Conservation (phyloP, 1,140 invertebrate genomes). For the Papilio helenus region DNA sequence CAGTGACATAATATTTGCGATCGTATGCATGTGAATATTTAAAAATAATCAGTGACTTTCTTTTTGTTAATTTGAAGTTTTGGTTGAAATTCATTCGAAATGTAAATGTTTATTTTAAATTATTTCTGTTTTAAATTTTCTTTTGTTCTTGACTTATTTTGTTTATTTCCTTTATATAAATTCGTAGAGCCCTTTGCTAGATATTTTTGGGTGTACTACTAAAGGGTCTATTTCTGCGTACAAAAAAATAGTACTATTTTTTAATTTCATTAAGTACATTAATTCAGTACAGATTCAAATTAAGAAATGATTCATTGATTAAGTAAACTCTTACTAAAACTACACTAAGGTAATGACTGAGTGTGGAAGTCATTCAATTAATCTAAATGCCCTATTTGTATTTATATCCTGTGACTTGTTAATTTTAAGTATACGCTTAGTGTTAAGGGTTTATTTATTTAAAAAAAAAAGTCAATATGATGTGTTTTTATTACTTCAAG, state of each 20-base stretch:
- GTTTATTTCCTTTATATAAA: not conserved
- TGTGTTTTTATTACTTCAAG: slow-evolving; percentile 77
- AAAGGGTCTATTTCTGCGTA: not conserved
- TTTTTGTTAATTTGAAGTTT: not conserved
- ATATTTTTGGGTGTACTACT: too few relatives aligned
- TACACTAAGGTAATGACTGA: too few relatives aligned
- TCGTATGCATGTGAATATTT: too few relatives aligned
- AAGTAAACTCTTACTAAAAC: too few relatives aligned
- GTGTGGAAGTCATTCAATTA: not conserved
- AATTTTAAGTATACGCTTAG: slow-evolving; percentile 77
- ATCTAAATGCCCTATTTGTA: slow-evolving; percentile 65
- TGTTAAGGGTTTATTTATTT: slow-evolving; percentile 79
- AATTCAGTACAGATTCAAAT: not conserved
- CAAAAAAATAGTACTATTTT: not conserved
- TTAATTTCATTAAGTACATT: slow-evolving; percentile 9
- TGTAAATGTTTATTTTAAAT: too few relatives aligned
- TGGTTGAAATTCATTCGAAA: not conserved
- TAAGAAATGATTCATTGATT: too few relatives aligned
- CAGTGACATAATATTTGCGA: too few relatives aligned
- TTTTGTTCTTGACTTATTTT: not conserved
- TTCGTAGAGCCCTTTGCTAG: too few relatives aligned
- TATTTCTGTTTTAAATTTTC: not conserved
- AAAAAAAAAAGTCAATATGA: slow-evolving; percentile 79
- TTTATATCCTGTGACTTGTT: slow-evolving; percentile 64
- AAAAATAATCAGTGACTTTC: too few relatives aligned